Evolutionary conservation across 2,888 invertebrate species (phyloP).

Genomic region (Rotaria sp.): DNA sequence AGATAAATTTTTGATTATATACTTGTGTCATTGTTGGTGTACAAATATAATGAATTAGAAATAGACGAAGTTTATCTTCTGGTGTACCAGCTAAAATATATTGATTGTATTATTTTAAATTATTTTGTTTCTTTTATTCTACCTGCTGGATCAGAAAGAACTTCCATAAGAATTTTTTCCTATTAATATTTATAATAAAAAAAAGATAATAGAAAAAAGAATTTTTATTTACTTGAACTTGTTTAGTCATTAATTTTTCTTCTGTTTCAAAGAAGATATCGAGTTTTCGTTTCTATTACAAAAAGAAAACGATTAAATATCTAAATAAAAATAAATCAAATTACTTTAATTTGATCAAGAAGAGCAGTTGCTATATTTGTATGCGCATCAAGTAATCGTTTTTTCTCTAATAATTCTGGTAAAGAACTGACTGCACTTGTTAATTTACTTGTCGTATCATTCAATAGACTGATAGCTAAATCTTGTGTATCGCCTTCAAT

Average conservation of each 20-base stretch:
- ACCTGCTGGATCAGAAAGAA: slow-evolving; percentile 71
- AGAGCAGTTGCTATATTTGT: slow-evolving; percentile 83
- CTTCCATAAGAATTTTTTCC: slow-evolving; percentile 77
- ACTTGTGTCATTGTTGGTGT: slow-evolving; percentile 36
- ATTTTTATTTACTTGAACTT: slow-evolving; percentile 48
- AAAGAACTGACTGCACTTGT: slow-evolving; percentile 61
- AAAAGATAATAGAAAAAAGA: background rate
- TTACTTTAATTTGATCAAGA: slow-evolving; percentile 62
- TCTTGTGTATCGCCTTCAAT: slow-evolving; percentile 59
- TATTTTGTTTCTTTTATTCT: slow-evolving; percentile 8
- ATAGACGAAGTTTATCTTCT: slow-evolving; percentile 84
- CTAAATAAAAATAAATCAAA: background rate
- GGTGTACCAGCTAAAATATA: slow-evolving; percentile 62
- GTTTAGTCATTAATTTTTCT: slow-evolving; percentile 81
- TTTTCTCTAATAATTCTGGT: slow-evolving; percentile 91
- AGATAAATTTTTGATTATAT: background rate
- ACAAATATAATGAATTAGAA: slow-evolving; percentile 63
- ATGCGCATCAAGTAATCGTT: slow-evolving; percentile 93
- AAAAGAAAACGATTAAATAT: background rate
- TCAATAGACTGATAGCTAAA: slow-evolving; percentile 24
- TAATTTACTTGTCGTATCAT: slow-evolving; percentile 32
- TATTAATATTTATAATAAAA: slow-evolving; percentile 42
- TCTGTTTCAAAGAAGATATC: slow-evolving; percentile 95
- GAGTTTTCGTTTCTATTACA: slow-evolving; percentile 68
- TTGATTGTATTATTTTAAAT: background rate